Base-by-base conservation (phyloP, 2,888 invertebrate species). In the Nycteola revayana region DNA sequence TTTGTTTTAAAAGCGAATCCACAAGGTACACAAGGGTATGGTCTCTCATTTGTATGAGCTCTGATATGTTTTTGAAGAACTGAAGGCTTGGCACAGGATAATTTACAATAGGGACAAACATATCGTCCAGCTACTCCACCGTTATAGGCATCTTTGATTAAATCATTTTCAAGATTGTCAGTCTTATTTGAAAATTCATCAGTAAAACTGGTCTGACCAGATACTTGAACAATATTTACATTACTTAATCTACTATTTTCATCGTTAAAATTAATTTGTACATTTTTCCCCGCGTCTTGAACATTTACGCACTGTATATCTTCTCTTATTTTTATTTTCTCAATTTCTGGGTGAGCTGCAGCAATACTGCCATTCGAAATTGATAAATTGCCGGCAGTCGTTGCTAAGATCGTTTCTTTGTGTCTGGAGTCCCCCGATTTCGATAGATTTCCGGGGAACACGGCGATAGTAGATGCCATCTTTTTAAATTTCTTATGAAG, bases 401-500 rank as follows among this genome's bases (percentile, higher is more conserved):
- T 70, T 49, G 66, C 62, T 50, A 73, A 60, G 46, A 71, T 75
- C 36, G 70, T 55, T 54, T 82, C 84, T 50, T 66, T 81, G 41
- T 75, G 74, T 59, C 71, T 68, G 34, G 50, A 64, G 54, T 85
- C 84, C 33, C 72, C 79, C 20, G 65, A 63, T 53, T 70, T 83
- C 28, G 69, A 60, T 51, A 73, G 56, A 55, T 68, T 80, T 42
- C 67, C 54, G 33, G 85, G 75, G 59, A 80, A 81, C 42, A 74
- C 72, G 48, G 86, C 66, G 60, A 85, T 85, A 47, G 89, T 82
- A 67, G 91, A 92, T 75, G 93, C 95, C 90, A 96, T 92, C 83
- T 96, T 96, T 87, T 97, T 96, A 85, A 97, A 96, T 82, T 96
- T 97, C 84, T 97, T 97, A 82, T 97, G 96, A 77, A 96, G 91